These are phyloP conservation scores for Megalopta genalis DNA, from an alignment of 1,140 invertebrate species.

Conservation along the genomic window DNA sequence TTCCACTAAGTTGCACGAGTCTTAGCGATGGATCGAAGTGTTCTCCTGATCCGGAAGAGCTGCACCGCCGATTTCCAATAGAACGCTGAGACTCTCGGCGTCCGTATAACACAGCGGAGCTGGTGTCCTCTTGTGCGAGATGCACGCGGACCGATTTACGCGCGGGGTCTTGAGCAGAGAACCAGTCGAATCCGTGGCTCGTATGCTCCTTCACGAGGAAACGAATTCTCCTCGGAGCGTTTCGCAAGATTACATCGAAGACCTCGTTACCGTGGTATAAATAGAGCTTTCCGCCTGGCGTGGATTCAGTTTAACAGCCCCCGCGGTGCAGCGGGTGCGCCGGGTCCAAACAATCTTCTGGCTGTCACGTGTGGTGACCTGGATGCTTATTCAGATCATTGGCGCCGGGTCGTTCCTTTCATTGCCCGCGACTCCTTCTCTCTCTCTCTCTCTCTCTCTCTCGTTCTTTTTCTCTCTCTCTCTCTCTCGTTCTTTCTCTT, in stretches of 20 bases:
- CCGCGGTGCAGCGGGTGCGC: slow-evolving; percentile 25
- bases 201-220: slow-evolving; percentile 42
- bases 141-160: too few relatives aligned
- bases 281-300: slow-evolving; percentile 53
- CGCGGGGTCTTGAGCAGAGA: too few relatives aligned
- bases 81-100: too few relatives aligned
- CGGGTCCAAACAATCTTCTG: slow-evolving; percentile 55
- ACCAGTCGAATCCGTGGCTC: neutral
- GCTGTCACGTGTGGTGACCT: slow-evolving; percentile 62
- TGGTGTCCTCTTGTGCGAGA: too few relatives aligned
- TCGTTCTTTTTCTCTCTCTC: too few relatives aligned
- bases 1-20: too few relatives aligned
- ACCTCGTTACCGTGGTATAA: slow-evolving; percentile 64
- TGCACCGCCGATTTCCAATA: too few relatives aligned
- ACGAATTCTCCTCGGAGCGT: slow-evolving; percentile 49
- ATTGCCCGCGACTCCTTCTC: neutral
- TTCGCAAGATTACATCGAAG: slow-evolving; percentile 58
- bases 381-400: slow-evolving; percentile 64
- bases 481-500: too few relatives aligned
- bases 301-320: slow-evolving; percentile 59
- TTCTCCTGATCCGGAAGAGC: too few relatives aligned
- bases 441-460: too few relatives aligned
- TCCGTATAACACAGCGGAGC: too few relatives aligned
- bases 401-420: slow-evolving; percentile 49
- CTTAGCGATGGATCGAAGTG: too few relatives aligned